A percentile compares a stretch with the other conserved stretches of the same genome.
These are phyloP conservation scores for Eucriotettix oculatus DNA, from an alignment of 2,888 invertebrate species.

Conservation along the genomic window DNA sequence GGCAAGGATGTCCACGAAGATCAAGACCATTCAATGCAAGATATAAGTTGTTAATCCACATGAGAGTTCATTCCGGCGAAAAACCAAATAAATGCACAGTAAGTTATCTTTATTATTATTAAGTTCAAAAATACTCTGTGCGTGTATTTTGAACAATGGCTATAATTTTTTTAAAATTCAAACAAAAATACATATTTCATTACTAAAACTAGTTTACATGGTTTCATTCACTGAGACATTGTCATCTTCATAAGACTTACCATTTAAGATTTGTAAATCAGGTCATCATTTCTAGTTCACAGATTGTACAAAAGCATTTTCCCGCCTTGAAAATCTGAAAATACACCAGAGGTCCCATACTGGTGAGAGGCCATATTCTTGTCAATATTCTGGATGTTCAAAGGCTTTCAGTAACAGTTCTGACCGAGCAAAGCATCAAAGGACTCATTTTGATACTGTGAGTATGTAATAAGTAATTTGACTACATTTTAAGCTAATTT, in stretches of 20 bases:
- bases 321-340: conserved; percentile 90
- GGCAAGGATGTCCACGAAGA: conserved; percentile 80
- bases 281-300: conserved; percentile 52
- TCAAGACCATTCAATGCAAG: conserved; percentile 91
- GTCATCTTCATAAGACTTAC: not conserved
- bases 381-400: conserved; percentile 78
- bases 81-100: conserved; percentile 97
- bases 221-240: not conserved
- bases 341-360: conserved; percentile 93
- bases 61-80: conserved; percentile 95
- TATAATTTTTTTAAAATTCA: too few species aligned
- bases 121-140: too few species aligned
- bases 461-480: conserved; percentile 24
- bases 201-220: too few species aligned
- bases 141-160: too few species aligned
- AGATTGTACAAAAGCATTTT: conserved; percentile 90
- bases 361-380: conserved; percentile 90
- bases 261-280: not conserved
- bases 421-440: conserved; percentile 94
- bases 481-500: too few species aligned
- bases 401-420: conserved; percentile 98
- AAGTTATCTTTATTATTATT: conserved; percentile 29
- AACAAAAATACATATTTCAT: too few species aligned
- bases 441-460: conserved; percentile 96
- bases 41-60: conserved; percentile 91